Conservation (phyloP, 1,140 invertebrate species). For the Pogonomyrmex barbatus region DNA sequence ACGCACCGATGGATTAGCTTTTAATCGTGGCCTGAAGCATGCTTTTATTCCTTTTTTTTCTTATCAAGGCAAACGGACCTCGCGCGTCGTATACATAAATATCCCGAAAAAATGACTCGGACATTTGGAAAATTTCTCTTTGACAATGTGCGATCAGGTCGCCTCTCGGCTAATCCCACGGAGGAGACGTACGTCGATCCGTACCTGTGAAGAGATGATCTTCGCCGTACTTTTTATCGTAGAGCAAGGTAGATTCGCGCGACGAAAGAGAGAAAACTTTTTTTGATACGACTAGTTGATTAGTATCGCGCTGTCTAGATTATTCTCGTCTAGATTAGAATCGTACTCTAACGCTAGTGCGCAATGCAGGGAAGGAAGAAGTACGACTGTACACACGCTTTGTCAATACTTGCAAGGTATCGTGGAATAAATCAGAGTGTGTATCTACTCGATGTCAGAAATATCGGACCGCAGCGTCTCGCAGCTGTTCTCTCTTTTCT, state of each 20-base stretch:
- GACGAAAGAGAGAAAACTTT: slow-evolving; percentile 20
- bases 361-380: slow-evolving; percentile 44
- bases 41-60: background rate
- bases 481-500: background rate
- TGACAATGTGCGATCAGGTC: background rate
- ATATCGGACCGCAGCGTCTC: slow-evolving; percentile 5
- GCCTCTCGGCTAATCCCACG: slow-evolving; percentile 18
- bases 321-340: slow-evolving; percentile 64
- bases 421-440: slow-evolving; percentile 66
- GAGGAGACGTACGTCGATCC: slow-evolving; percentile 22
- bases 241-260: slow-evolving; percentile 43
- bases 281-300: slow-evolving; percentile 72
- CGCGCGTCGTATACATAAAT: background rate
- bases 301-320: slow-evolving; percentile 56
- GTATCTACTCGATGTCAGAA: slow-evolving; percentile 43
- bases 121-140: background rate
- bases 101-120: background rate
- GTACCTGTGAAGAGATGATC: slow-evolving; percentile 59
- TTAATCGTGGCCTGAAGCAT: background rate
- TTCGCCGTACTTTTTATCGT: slow-evolving; percentile 28
- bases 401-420: slow-evolving; percentile 69
- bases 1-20: slow-evolving; percentile 40
- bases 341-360: slow-evolving; percentile 50
- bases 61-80: background rate
- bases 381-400: slow-evolving; percentile 59